Percentiles rank a stretch among this genome's conserved stretches.
These are phyloP conservation scores for Chaetorhynchus papuensis DNA, from an alignment of 2,113 vertebrate genomes.

Conservation along the genomic window DNA sequence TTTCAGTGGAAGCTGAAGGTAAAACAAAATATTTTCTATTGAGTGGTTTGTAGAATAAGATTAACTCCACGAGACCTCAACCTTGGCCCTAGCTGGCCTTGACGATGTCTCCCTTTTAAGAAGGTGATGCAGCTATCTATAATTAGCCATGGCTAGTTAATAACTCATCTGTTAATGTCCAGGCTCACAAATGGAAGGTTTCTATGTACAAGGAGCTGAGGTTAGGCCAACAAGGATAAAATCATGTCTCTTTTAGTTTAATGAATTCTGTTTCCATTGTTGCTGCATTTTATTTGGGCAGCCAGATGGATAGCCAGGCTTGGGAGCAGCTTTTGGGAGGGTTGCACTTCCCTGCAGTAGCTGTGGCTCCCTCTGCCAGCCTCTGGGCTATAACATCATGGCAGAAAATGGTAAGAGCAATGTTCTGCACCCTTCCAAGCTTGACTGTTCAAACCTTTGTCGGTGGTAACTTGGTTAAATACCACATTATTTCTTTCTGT, in stretches of 20 bases:
- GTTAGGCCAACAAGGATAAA: slow-evolving; percentile 41
- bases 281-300: slow-evolving; percentile 7
- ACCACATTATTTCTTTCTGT: background rate
- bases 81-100: slow-evolving; percentile 47
- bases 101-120: slow-evolving; percentile 32
- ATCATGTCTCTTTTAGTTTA: slow-evolving; percentile 19
- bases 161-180: slow-evolving; percentile 55
- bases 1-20: background rate
- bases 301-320: slow-evolving; percentile 12
- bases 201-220: slow-evolving; percentile 9
- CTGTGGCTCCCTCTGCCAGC: background rate
- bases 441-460: background rate
- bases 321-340: background rate
- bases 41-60: slow-evolving; percentile 40
- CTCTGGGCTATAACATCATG: background rate
- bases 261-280: slow-evolving; percentile 42
- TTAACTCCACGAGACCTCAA: slow-evolving; percentile 45
- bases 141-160: slow-evolving; percentile 60
- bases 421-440: background rate
- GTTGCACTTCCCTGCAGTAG: background rate
- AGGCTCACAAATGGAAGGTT: slow-evolving; percentile 25
- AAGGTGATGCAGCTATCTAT: slow-evolving; percentile 47
- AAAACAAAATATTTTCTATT: background rate
- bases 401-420: background rate
- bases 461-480: background rate